Evolutionary conservation across 2,888 invertebrate genomes (phyloP).

Genomic region (Macaria liturata): DNA sequence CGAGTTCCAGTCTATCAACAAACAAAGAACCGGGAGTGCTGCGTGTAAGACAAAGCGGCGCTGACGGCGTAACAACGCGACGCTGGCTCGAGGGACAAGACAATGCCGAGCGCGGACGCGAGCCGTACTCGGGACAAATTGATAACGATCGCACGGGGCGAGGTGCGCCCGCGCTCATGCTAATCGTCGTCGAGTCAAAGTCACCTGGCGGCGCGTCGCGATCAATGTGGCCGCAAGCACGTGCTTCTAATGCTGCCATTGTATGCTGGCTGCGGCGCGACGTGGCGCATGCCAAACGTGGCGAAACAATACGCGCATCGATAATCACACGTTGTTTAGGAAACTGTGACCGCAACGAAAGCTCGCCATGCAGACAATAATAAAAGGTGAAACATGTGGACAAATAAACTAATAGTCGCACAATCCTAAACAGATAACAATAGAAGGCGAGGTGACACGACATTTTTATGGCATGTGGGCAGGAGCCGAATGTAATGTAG

Average conservation of each 20-base stretch:
- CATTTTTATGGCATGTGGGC: slow-evolving; percentile 42
- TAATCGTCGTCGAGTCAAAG: slow-evolving; percentile 68
- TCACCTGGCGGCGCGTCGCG: slow-evolving; percentile 58
- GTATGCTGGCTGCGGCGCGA: slow-evolving; percentile 70
- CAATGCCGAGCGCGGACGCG: slow-evolving; percentile 62
- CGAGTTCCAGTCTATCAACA: slow-evolving; percentile 59
- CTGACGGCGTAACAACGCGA: slow-evolving; percentile 44
- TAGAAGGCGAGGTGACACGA: slow-evolving; percentile 53
- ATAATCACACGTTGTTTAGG: slow-evolving; percentile 68
- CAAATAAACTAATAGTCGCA: slow-evolving; percentile 60
- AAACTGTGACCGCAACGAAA: slow-evolving; percentile 62
- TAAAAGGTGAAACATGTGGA: slow-evolving; percentile 62
- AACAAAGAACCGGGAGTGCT: slow-evolving; percentile 59
- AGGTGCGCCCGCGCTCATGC: slow-evolving; percentile 58
- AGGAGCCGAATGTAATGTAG: slow-evolving; percentile 34
- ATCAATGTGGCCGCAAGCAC: slow-evolving; percentile 74
- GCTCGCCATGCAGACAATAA: slow-evolving; percentile 60
- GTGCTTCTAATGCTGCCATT: slow-evolving; percentile 74
- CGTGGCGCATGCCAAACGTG: slow-evolving; percentile 73
- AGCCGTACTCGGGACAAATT: slow-evolving; percentile 65
- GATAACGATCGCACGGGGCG: slow-evolving; percentile 63
- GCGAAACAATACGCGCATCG: slow-evolving; percentile 74
- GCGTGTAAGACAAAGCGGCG: slow-evolving; percentile 58
- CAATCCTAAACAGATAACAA: slow-evolving; percentile 47
- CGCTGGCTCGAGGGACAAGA: slow-evolving; percentile 63